phyloP scores from a whole-genome alignment of 1,140 invertebrate genomes.

The Tetragnatha versicolor region DNA sequence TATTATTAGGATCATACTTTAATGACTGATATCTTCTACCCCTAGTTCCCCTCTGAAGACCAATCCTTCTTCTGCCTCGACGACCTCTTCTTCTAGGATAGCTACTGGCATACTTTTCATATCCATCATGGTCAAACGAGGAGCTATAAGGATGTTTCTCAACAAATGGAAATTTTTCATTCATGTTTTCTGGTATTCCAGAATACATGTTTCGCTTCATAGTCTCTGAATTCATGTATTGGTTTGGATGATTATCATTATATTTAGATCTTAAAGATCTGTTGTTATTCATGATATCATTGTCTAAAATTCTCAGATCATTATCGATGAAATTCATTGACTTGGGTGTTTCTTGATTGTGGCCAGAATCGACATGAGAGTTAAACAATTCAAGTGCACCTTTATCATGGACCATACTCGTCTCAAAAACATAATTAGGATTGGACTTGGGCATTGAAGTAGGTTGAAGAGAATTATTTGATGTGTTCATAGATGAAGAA shows the following conservation, averaged over 20 bases:
- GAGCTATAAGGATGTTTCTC: conserved; percentile 16
- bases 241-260: conserved; percentile 8
- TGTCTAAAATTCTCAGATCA: not conserved
- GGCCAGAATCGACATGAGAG: conserved; percentile 28
- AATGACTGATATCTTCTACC: not conserved
- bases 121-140: not conserved
- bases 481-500: not conserved
- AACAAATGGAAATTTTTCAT: not conserved
- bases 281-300: not conserved
- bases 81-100: conserved; percentile 18
- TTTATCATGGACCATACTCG: conserved; percentile 12
- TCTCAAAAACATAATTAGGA: not conserved
- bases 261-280: conserved; percentile 3
- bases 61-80: conserved; percentile 12
- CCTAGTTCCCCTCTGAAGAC: not conserved
- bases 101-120: not conserved
- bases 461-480: not conserved
- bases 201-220: not conserved
- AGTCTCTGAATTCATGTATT: not conserved
- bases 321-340: not conserved
- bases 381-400: conserved; percentile 22
- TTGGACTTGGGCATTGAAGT: conserved; percentile 3
- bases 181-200: no score
- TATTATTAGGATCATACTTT: not conserved
- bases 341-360: not conserved